A percentile compares a stretch with the other conserved stretches of the same genome.
Evolutionary conservation across 2,797 vertebrate species (phyloP).

Genomic region (Dendrocincla fuliginosa): DNA sequence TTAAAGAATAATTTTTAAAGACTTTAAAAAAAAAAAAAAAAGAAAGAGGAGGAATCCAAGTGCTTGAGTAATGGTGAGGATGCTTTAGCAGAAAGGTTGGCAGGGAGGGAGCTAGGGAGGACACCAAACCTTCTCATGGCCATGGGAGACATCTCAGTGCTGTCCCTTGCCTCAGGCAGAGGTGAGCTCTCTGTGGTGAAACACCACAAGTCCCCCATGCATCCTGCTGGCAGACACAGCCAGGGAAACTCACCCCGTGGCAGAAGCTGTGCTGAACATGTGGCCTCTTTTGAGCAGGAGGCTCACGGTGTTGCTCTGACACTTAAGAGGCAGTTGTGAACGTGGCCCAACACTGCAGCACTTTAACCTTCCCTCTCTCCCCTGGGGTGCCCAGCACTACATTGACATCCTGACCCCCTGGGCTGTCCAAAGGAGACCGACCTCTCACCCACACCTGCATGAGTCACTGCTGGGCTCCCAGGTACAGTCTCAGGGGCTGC

Average conservation of each 20-base stretch:
- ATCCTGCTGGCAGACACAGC: neutral
- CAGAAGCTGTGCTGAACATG: neutral
- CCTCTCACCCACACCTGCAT: neutral
- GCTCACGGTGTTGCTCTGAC: fast-evolving
- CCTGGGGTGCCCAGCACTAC: fast-evolving
- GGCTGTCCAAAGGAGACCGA: fast-evolving
- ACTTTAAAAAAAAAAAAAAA: too few relatives aligned
- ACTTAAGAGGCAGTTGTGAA: neutral
- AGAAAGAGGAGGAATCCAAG: constrained; percentile 31
- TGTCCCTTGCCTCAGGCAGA: neutral
- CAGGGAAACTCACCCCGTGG: fast-evolving
- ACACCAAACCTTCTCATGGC: fast-evolving
- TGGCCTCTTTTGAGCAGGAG: neutral
- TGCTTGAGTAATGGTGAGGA: constrained; percentile 26
- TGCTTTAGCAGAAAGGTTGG: neutral
- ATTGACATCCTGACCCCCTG: fast-evolving
- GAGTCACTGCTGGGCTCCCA: fast-evolving
- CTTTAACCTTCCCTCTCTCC: neutral
- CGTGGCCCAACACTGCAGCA: neutral
- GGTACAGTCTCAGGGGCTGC: neutral
- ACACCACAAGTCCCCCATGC: fast-evolving
- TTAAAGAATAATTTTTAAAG: constrained; percentile 34
- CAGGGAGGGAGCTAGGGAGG: neutral
- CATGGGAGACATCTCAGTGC: fast-evolving
- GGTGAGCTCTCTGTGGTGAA: fast-evolving